These are phyloP conservation scores for Alethe castanea DNA, from an alignment of 2,113 vertebrate genomes.

Conservation along the genomic window DNA sequence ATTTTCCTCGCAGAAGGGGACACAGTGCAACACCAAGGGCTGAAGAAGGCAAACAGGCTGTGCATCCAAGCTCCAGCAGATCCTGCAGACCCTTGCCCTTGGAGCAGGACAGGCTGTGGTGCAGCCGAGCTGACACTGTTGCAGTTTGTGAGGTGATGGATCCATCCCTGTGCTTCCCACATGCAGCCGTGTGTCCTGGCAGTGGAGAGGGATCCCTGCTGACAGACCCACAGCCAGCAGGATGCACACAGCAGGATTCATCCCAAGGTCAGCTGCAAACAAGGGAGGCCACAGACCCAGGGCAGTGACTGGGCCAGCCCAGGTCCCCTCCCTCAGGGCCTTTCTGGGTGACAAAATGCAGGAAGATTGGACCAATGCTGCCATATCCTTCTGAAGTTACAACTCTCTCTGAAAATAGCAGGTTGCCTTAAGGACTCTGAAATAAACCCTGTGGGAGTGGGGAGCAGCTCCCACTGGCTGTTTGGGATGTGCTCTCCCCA, in stretches of 20 bases:
- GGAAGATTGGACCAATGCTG: not conserved
- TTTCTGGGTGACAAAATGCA: not conserved
- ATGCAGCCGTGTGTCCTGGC: not conserved
- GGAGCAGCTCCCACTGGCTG: slow-evolving; percentile 39
- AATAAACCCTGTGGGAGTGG: slow-evolving; percentile 35
- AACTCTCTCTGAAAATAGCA: slow-evolving; percentile 2
- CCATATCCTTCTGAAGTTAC: not conserved
- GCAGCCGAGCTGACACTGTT: not conserved
- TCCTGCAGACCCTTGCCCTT: not conserved
- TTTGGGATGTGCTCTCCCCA: not conserved
- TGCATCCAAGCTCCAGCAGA: not conserved
- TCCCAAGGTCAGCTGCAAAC: not conserved
- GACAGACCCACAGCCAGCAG: not conserved
- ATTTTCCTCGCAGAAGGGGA: not conserved
- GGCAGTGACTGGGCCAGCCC: not conserved
- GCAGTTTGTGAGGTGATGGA: not conserved
- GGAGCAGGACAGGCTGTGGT: not conserved
- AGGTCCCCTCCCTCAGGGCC: not conserved
- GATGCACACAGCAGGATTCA: not conserved
- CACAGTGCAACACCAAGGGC: not conserved
- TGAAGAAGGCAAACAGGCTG: not conserved
- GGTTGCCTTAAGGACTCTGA: slow-evolving; percentile 7
- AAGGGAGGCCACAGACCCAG: not conserved
- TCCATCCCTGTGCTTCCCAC: not conserved
- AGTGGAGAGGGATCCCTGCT: not conserved